Conservation (phyloP, 2,113 vertebrate genomes). For the Microcebus tavaratra region DNA sequence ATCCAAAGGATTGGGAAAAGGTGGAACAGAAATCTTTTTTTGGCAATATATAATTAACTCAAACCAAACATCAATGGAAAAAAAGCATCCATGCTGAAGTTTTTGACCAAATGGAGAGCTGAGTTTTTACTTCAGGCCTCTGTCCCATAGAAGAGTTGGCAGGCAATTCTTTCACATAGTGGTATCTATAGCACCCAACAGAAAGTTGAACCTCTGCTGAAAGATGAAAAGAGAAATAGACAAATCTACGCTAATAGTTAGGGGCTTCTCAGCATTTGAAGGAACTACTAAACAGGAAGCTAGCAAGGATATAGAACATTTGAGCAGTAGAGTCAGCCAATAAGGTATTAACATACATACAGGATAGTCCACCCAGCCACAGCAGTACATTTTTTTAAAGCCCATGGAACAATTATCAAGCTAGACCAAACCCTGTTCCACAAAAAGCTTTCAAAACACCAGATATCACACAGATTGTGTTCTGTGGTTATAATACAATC, state of each 20-base stretch:
- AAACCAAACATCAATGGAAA: not conserved
- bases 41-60: not conserved
- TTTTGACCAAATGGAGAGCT: not conserved
- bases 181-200: rapidly evolving
- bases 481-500: not conserved
- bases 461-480: not conserved
- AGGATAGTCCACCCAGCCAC: rapidly evolving
- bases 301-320: not conserved
- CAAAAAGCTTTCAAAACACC: not conserved
- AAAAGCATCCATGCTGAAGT: not conserved
- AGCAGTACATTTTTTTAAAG: not conserved
- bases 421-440: not conserved
- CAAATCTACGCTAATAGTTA: not conserved
- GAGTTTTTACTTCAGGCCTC: not conserved
- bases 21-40: rapidly evolving
- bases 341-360: not conserved
- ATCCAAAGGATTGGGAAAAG: not conserved
- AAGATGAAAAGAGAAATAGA: not conserved
- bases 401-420: not conserved
- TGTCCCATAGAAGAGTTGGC: rapidly evolving
- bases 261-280: not conserved
- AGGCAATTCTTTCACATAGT: not conserved
- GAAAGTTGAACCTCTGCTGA: not conserved
- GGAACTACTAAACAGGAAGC: not conserved
- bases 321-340: not conserved